These are phyloP conservation scores for Caenorhabditis becei DNA, from an alignment of 2,888 invertebrate genomes.

Conservation along the genomic window DNA sequence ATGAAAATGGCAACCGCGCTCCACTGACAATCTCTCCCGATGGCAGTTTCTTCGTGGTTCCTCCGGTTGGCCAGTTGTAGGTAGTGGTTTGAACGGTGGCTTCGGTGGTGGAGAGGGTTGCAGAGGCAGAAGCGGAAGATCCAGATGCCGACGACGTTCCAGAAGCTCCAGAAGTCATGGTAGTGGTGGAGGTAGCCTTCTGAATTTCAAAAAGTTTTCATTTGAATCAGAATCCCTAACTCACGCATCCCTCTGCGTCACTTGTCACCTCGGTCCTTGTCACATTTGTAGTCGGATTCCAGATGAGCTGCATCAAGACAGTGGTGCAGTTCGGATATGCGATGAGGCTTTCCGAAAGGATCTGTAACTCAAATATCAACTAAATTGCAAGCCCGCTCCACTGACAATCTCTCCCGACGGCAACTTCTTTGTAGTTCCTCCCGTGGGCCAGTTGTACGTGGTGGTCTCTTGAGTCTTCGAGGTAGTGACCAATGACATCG, in stretches of 20 bases:
- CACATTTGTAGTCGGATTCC: conserved; percentile 14
- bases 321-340: conserved; percentile 45
- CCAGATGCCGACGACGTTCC: neutral
- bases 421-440: neutral
- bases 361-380: conserved; percentile 7
- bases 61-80: neutral
- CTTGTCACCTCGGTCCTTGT: conserved; percentile 20
- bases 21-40: conserved; percentile 1
- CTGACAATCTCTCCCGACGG: conserved; percentile 2
- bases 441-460: neutral
- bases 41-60: neutral
- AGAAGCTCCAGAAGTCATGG: too few species aligned
- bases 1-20: too few species aligned
- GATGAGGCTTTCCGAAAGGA: conserved; percentile 20
- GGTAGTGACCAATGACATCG: neutral
- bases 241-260: conserved; percentile 46
- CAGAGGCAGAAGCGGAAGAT: neutral
- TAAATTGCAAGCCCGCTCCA: neutral
- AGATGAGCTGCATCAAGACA: conserved; percentile 16
- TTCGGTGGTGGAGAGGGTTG: neutral
- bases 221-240: neutral
- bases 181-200: neutral
- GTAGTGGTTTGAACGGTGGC: neutral
- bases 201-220: neutral
- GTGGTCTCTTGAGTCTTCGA: too few species aligned